These are phyloP conservation scores for Myodes glareolus DNA, from an alignment of 2,113 vertebrate genomes.

Conservation along the genomic window DNA sequence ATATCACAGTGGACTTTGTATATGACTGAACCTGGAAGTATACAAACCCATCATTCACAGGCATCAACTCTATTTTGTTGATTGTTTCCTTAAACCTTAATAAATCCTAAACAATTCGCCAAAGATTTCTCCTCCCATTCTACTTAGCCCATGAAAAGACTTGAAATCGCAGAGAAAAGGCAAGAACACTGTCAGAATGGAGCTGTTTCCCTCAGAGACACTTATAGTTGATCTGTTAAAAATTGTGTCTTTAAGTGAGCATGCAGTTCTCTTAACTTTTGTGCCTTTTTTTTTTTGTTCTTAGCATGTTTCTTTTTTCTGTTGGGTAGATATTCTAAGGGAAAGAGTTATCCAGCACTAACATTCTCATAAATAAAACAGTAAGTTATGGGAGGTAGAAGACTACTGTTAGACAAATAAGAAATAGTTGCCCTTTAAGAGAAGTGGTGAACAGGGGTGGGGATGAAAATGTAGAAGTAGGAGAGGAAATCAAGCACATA, in stretches of 20 bases:
- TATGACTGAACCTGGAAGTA: background rate
- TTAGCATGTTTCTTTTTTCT: background rate
- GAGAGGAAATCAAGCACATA: background rate
- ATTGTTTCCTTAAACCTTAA: background rate
- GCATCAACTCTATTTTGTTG: background rate
- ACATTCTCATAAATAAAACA: slow-evolving; percentile 18
- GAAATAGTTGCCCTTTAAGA: background rate
- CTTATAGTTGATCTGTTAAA: background rate
- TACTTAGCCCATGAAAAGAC: background rate
- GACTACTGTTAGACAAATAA: background rate
- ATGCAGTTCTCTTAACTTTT: background rate
- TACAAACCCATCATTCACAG: background rate
- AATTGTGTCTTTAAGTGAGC: background rate
- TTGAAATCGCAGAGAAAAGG: slow-evolving; percentile 25
- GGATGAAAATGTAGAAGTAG: background rate
- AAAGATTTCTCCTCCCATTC: background rate
- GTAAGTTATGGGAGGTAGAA: background rate
- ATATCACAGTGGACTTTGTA: background rate
- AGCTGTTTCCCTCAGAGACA: background rate
- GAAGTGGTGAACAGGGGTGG: background rate
- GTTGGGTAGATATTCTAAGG: background rate
- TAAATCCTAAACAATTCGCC: background rate
- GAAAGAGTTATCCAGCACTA: background rate
- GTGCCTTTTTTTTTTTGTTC: background rate
- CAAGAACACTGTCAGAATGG: background rate